A percentile compares a stretch with the other conserved stretches of the same genome.
Conservation (phyloP, 2,113 vertebrate genomes). For the Pseudorectes ferrugineus region DNA sequence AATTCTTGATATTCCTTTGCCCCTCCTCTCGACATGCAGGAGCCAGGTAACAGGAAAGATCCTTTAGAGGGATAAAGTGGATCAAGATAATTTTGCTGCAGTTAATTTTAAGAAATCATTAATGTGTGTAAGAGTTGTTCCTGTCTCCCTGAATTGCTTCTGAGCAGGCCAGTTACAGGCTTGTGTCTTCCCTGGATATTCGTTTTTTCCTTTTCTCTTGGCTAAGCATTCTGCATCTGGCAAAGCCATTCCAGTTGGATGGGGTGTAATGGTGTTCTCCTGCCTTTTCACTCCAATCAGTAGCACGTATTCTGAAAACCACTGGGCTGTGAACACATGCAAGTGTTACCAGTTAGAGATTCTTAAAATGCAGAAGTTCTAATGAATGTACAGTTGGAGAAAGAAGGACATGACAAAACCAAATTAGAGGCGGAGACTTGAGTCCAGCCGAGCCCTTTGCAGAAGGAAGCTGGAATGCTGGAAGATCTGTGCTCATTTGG, state of each 20-base stretch:
- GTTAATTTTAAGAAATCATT: not conserved
- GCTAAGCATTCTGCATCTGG: not conserved
- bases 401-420: not conserved
- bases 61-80: not conserved
- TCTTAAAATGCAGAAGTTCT: not conserved
- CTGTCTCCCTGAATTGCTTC: not conserved
- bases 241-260: not conserved
- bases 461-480: conserved; percentile 11
- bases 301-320: not conserved
- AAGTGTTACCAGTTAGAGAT: conserved; percentile 25
- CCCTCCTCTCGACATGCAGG: not conserved
- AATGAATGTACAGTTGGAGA: not conserved
- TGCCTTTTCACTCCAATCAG: not conserved
- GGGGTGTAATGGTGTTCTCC: not conserved
- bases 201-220: not conserved
- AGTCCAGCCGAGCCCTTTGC: not conserved
- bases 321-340: not conserved
- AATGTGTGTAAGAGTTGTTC: not conserved
- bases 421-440: not conserved
- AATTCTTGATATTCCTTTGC: not conserved
- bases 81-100: not conserved
- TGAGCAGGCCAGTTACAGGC: not conserved
- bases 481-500: not conserved
- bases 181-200: not conserved
- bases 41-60: not conserved